Base-by-base conservation (phyloP, 2,888 invertebrate genomes). In the Pegoplata infirma region DNA sequence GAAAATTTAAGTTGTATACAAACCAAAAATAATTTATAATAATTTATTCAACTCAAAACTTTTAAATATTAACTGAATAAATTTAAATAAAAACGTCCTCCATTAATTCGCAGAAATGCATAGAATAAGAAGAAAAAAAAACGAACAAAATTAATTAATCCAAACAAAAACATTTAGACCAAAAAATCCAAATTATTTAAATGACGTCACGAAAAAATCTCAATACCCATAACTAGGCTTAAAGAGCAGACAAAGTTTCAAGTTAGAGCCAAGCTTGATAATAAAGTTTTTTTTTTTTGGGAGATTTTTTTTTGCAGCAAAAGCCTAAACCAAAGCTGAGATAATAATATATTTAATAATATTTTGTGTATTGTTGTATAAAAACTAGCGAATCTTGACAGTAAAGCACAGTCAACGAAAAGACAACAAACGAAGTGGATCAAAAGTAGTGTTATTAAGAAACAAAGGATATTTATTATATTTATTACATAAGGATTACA, bases 381-480 rank as follows among this genome's bases (percentile, higher is more conserved):
- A 87, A 87, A 86, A 79, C 82, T 82, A 80, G 80, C 75, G 83
- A 82, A 56, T 78, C 63, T 81, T 73, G 76, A 81, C 84, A 85
- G 83, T 81, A 82, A 81, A 84, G 85, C 86, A 87, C 87, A 87
- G 87, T 87, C 71, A 85, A 85, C 83, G 82, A 83, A 81, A 82
- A 83, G 80, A 82, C 84, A 82, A 81, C 81, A 82, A 83, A 74
- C 81, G 76, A 71, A 79, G 67, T 80, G 61, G 75, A 66, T 67
- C 71, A 51, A 28, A 56, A 66, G 44, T 46, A 49, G 17, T 28
- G 78, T 61, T 46, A 64, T 32, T 17, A 67, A 47, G 8, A 49
- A 56, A 40, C 28, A 53, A 75, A 80, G 77, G 80, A 74, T 74
- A 80, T 71, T 76, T 66, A 68, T 74, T 71, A 32, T 32, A 63